These are phyloP conservation scores for Condylura cristata DNA, from an alignment of 2,113 vertebrate species.

Conservation along the genomic window DNA sequence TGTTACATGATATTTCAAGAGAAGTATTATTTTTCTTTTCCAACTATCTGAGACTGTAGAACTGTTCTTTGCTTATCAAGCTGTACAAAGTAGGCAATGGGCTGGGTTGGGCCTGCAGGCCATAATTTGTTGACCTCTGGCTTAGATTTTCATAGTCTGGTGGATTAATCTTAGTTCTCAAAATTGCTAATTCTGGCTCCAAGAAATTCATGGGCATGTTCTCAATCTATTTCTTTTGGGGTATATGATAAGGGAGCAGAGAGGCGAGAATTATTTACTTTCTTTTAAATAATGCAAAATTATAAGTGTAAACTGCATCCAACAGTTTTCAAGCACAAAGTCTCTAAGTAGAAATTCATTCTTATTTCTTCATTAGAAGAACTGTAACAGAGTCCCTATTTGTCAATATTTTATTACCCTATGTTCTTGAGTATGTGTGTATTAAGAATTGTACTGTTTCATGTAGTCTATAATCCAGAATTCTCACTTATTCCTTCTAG, in stretches of 20 bases:
- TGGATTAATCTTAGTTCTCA: background rate
- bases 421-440: background rate
- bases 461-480: background rate
- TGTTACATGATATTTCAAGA: background rate
- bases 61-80: constrained; percentile 29
- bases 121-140: background rate
- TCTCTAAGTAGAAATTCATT: background rate
- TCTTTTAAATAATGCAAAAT: constrained; percentile 42
- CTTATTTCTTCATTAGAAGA: background rate
- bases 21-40: background rate
- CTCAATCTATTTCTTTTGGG: background rate
- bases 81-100: background rate
- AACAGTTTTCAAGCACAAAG: background rate
- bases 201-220: background rate
- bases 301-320: background rate
- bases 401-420: background rate
- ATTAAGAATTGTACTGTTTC: background rate
- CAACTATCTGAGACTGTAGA: constrained; percentile 23
- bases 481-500: background rate
- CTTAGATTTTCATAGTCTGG: background rate
- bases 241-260: background rate
- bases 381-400: background rate
- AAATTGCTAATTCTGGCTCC: background rate
- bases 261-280: background rate
- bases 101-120: background rate